Evolutionary conservation across 23 tunicate species (phyloP).

Genomic region (Styela clava): DNA sequence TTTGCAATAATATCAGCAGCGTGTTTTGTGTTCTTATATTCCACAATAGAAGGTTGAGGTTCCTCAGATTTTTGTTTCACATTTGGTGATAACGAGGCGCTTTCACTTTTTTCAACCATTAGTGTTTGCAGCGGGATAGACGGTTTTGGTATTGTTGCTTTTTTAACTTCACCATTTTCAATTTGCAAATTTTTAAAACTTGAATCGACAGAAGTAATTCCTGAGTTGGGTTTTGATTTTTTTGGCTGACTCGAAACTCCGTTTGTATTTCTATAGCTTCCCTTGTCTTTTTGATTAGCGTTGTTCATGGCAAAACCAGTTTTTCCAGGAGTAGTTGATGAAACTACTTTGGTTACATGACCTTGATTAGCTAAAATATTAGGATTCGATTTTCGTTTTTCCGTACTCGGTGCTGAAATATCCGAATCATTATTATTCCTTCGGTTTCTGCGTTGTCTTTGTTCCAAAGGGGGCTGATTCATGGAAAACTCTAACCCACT

Average conservation of each 20-base stretch:
- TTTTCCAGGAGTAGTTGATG: slow-evolving; percentile 46
- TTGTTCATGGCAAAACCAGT: slow-evolving; percentile 52
- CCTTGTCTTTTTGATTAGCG: not conserved
- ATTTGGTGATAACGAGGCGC: slow-evolving; percentile 20
- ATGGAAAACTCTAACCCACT: not conserved
- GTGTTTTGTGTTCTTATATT: not conserved
- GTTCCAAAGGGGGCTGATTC: slow-evolving; percentile 15
- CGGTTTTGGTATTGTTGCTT: not conserved
- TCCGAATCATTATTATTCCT: not conserved
- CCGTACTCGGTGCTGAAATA: not conserved
- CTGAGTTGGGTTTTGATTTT: not conserved
- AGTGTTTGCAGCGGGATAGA: not conserved
- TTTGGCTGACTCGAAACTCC: not conserved
- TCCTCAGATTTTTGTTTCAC: not conserved
- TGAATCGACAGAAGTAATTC: not conserved
- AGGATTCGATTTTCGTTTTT: not conserved
- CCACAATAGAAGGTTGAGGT: not conserved
- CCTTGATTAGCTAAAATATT: not conserved
- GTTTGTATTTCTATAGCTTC: not conserved
- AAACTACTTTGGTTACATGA: slow-evolving; percentile 35
- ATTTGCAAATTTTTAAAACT: not conserved
- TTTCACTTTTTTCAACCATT: slow-evolving; percentile 2
- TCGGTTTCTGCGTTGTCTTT: slow-evolving; percentile 3
- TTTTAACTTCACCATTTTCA: not conserved
- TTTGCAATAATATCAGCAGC: slow-evolving; percentile 13